phyloP scores from a whole-genome alignment of 2,797 vertebrate genomes.

The Apogon hyalosoma region DNA sequence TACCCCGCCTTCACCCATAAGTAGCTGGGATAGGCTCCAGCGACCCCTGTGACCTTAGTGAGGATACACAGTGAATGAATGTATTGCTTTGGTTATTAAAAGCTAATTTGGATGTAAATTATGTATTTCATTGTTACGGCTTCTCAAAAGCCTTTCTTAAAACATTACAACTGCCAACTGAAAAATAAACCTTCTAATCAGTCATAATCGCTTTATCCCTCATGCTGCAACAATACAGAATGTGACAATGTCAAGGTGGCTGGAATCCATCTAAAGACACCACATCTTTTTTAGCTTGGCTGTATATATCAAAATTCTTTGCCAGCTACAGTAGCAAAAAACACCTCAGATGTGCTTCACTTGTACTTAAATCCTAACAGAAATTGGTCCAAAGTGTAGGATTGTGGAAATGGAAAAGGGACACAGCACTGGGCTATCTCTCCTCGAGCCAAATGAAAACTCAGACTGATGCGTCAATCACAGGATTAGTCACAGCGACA shows the following conservation, averaged over 20 bases:
- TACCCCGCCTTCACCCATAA: no score
- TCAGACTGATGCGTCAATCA: conserved; percentile 72
- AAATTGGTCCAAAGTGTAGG: conserved; percentile 55
- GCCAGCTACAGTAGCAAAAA: conserved; percentile 26
- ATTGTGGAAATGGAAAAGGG: conserved; percentile 61
- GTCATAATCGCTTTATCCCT: conserved; percentile 3
- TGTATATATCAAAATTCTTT: conserved; percentile 34
- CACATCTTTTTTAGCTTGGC: conserved; percentile 19
- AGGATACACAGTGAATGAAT: no score
- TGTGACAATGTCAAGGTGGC: conserved; percentile 11
- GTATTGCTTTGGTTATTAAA: not conserved
- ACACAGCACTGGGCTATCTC: conserved; percentile 54
- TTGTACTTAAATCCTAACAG: conserved; percentile 58
- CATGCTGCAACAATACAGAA: conserved; percentile 17
- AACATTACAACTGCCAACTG: not conserved
- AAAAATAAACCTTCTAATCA: not conserved
- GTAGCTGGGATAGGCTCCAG: no score
- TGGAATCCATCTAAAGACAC: conserved; percentile 20
- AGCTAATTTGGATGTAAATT: conserved; percentile 19
- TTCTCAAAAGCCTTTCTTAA: not conserved
- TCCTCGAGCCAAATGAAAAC: conserved; percentile 67
- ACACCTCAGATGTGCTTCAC: conserved; percentile 34
- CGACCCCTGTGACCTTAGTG: no score
- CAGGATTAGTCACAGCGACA: conserved; percentile 60
- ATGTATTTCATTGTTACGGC: conserved; percentile 13